A percentile compares a stretch with the other conserved stretches of the same genome.
These are phyloP conservation scores for Tragelaphus scriptus DNA, from an alignment of 2,113 vertebrate species.

Conservation along the genomic window DNA sequence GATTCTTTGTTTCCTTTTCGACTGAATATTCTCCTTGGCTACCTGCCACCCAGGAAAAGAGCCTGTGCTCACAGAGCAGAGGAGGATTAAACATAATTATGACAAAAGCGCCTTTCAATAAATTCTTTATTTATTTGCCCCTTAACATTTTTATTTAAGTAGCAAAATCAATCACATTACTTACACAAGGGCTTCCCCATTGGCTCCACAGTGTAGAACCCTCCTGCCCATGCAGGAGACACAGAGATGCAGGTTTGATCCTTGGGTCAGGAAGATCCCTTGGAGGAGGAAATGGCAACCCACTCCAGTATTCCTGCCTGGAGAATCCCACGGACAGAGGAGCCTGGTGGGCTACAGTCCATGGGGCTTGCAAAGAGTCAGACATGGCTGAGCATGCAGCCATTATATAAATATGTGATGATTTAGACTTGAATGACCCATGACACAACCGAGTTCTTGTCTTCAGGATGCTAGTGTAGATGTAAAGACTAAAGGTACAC, in stretches of 20 bases:
- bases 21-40: neutral
- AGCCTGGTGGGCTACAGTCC: neutral
- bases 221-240: neutral
- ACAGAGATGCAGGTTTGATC: neutral
- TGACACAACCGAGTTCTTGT: accelerated
- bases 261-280: neutral
- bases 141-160: neutral
- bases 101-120: accelerated
- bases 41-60: accelerated
- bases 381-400: accelerated
- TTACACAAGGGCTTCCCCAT: neutral
- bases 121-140: neutral
- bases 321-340: neutral
- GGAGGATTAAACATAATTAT: too few species aligned
- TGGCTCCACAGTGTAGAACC: neutral
- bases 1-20: neutral
- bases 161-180: neutral
- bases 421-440: neutral
- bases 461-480: accelerated
- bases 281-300: neutral
- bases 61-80: neutral
- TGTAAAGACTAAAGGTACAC: accelerated
- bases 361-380: neutral
- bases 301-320: neutral
- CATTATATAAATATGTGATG: neutral